Evolutionary conservation across 2,888 invertebrate species (phyloP), one percentile per base, ranked within the genome.

Genomic region (Lamellibrachia satsuma): DNA sequence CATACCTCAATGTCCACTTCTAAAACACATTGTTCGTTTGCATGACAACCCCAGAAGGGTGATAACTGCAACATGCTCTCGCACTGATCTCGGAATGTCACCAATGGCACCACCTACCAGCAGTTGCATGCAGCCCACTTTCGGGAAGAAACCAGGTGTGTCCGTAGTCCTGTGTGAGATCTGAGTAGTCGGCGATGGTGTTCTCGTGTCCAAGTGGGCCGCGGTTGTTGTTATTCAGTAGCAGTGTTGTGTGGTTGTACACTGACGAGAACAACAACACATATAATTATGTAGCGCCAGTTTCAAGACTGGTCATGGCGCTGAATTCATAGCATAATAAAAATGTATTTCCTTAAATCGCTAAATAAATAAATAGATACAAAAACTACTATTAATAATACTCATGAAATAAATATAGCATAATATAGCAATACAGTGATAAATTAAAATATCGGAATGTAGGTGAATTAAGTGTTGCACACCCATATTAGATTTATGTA

Each of bases 121-220:
- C 90, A 90, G 92, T 91, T 39, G 39, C 52, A 52, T 94, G 91
- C 52, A 91, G 93, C 39, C 94, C 93, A 93, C 94, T 94, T 90
- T 94, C 93, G 90, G 94, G 94, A 27, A 95, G 93, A 93, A 95
- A 95, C 95, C 95, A 95, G 27, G 95, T 94, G 51, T 94, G 94
- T 4, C 95, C 94, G 22, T 94, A 94, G 92, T 95, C 95, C 7
- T 93, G 75, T 7, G 93, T 92, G 9, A 95, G 92, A 52, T 94
- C 93, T 8, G 51, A 90, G 92, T 95, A 95, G 93, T 95, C 95
- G 8, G 52, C 93, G 52, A 95, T 94, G 4, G 94, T 94, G 22
- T 55, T 92, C 93, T 75, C 51, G 51, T 52, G 52, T 92, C 51
- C 94, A 8, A 90, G 52, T 7, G 95, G 94, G 2, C 95, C 95